Percentiles rank a stretch among this genome's conserved stretches.
These are phyloP conservation scores for Pipistrellus pipistrellus DNA, from an alignment of 2,797 vertebrate genomes.

Conservation along the genomic window DNA sequence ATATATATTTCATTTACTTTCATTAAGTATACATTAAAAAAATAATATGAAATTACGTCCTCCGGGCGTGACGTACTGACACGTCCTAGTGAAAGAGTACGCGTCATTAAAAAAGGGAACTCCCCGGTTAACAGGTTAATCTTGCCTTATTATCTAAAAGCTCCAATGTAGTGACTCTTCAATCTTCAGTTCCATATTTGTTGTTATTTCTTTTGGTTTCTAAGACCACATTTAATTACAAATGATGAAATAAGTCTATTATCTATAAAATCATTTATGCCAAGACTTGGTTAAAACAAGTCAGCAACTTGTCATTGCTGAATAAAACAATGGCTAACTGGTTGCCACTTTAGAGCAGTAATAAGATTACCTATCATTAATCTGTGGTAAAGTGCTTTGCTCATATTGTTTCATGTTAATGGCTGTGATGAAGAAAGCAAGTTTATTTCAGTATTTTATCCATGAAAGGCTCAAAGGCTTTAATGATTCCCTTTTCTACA, in stretches of 20 bases:
- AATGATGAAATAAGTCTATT: neutral
- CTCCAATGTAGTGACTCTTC: neutral
- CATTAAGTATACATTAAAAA: too few relatives aligned
- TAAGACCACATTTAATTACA: neutral
- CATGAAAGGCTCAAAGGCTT: neutral
- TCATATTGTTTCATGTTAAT: neutral
- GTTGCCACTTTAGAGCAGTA: neutral
- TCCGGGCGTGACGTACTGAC: too few relatives aligned
- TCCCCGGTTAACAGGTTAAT: neutral
- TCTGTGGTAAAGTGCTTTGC: neutral
- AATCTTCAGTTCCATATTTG: neutral
- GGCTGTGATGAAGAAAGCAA: neutral
- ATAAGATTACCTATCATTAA: neutral
- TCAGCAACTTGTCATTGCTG: neutral
- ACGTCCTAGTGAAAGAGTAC: too few relatives aligned
- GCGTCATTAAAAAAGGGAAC: too few relatives aligned
- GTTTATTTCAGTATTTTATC: neutral
- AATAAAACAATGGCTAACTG: neutral
- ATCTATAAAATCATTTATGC: neutral
- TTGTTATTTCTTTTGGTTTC: slow-evolving; percentile 1
- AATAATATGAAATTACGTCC: too few relatives aligned
- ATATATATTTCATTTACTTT: too few relatives aligned
- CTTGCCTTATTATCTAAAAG: neutral
- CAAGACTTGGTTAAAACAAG: neutral
- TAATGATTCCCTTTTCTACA: neutral